These are phyloP conservation scores for Chromoteleia sp. DNA, from an alignment of 2,888 invertebrate species.

Conservation along the genomic window DNA sequence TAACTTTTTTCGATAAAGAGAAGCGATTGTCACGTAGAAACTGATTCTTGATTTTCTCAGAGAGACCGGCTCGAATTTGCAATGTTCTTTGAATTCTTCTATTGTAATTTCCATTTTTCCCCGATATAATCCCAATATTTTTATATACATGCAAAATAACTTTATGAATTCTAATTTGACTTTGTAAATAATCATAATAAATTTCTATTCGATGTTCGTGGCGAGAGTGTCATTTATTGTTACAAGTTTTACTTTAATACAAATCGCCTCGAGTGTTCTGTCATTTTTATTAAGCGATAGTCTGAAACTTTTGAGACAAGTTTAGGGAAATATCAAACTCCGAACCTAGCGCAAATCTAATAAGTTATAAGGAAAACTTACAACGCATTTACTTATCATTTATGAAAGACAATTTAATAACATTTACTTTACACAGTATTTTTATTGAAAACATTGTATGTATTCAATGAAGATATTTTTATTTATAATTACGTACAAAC, in stretches of 20 bases:
- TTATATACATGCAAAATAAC: too few species aligned
- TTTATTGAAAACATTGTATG: too few species aligned
- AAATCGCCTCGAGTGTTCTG: conserved; percentile 5
- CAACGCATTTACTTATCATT: background rate
- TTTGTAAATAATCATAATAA: background rate
- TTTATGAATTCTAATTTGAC: too few species aligned
- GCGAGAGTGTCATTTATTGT: conserved; percentile 4
- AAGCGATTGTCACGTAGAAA: conserved; percentile 88
- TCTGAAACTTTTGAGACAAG: conserved; percentile 2
- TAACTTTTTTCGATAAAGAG: conserved; percentile 70
- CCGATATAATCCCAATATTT: background rate
- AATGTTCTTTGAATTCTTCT: conserved; percentile 90
- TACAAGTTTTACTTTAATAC: conserved; percentile 10
- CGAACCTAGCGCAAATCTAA: background rate
- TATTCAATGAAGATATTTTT: too few species aligned
- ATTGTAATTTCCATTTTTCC: conserved; percentile 85
- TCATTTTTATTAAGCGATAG: conserved; percentile 6
- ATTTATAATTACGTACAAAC: too few species aligned
- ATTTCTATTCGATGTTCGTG: conserved; percentile 1
- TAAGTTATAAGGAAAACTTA: background rate
- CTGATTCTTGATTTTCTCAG: conserved; percentile 89
- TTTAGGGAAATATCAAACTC: conserved; percentile 2
- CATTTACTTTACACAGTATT: background rate
- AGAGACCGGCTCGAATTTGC: conserved; percentile 88
- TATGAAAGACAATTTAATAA: background rate